Conservation (phyloP, 2,888 invertebrate species). For the Agonum fuliginosum region DNA sequence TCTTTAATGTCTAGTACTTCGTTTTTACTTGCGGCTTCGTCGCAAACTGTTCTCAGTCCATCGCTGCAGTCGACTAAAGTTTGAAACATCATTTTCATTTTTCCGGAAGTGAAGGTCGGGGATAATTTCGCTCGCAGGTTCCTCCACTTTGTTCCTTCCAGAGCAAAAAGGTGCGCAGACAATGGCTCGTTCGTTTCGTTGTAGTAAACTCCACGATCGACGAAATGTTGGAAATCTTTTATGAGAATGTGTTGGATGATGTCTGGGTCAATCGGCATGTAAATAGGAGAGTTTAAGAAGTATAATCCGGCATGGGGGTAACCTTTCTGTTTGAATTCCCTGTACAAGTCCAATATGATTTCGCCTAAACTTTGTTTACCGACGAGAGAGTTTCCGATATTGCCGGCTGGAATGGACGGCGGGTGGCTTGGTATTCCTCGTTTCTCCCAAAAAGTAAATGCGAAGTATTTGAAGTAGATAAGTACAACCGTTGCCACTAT, state of each 20-base stretch:
- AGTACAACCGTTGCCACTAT: slow-evolving; percentile 16
- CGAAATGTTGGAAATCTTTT: slow-evolving; percentile 69
- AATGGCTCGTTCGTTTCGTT: slow-evolving; percentile 68
- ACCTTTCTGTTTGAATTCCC: slow-evolving; percentile 61
- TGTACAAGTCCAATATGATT: slow-evolving; percentile 49
- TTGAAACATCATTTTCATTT: slow-evolving; percentile 59
- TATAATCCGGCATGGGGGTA: slow-evolving; percentile 63
- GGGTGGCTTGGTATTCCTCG: slow-evolving; percentile 13
- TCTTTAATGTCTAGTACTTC: slow-evolving; percentile 52
- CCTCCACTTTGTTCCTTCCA: slow-evolving; percentile 58
- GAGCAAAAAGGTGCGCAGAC: slow-evolving; percentile 64
- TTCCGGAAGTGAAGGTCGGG: slow-evolving; percentile 56
- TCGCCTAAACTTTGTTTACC: slow-evolving; percentile 47
- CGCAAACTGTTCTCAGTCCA: slow-evolving; percentile 33
- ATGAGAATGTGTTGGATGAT: slow-evolving; percentile 68
- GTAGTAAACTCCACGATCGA: slow-evolving; percentile 67
- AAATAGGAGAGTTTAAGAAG: slow-evolving; percentile 64
- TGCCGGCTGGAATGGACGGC: slow-evolving; percentile 51
- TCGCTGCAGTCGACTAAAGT: slow-evolving; percentile 50
- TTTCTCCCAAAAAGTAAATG: slow-evolving; percentile 51
- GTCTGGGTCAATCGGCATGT: slow-evolving; percentile 68
- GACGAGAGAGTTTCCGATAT: slow-evolving; percentile 37
- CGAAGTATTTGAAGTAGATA: slow-evolving; percentile 47
- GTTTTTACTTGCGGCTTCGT: slow-evolving; percentile 23
- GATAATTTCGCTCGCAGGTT: slow-evolving; percentile 46